Evolutionary conservation across 2,888 invertebrate genomes (phyloP), one percentile per base, ranked within the genome.

Genomic region (Hemicrepidius hirtus): DNA sequence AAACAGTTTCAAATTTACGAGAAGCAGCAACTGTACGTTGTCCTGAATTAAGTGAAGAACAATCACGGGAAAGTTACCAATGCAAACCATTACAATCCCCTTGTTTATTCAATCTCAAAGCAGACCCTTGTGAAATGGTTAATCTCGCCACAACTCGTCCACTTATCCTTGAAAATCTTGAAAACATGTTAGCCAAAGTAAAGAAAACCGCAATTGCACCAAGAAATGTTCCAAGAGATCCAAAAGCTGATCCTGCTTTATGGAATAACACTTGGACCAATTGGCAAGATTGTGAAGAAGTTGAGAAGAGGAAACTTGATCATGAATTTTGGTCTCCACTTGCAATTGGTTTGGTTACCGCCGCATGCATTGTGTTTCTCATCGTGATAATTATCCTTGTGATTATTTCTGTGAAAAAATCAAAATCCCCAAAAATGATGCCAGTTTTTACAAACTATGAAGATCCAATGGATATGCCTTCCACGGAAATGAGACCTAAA

Each of bases 261-360:
- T 90, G 89, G 86, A 87, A 89, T 63, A 86, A 87, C 62, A 88
- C 88, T 0, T 92, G 92, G 92, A 86, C 87, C 0, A 87, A 86
- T 76, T 92, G 91, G 92, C 83, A 85, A 78, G 90, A 91, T 77
- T 89, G 89, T 87, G 85, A 86, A 73, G 85, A 86, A 74, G 80
- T 82, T 4, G 62, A 75, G 3, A 80, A 75, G 60, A 68, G 79
- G 59, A 82, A 81, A 68, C 73, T 83, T 2, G 16, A 73, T 5
- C 73, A 79, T 32, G 80, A 82, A 64, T 60, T 74, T 3, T 70
- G 84, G 32, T 83, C 86, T 3, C 82, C 84, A 3, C 73, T 85
- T 28, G 80, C 83, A 0, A 79, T 85, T 13, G 82, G 80, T 3
- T 75, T 86, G n/a, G 82, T 86, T 35, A 71, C 81, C 18, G 80